Evolutionary conservation across 2,113 vertebrate species (phyloP).

Genomic region (Holacanthus passer): DNA sequence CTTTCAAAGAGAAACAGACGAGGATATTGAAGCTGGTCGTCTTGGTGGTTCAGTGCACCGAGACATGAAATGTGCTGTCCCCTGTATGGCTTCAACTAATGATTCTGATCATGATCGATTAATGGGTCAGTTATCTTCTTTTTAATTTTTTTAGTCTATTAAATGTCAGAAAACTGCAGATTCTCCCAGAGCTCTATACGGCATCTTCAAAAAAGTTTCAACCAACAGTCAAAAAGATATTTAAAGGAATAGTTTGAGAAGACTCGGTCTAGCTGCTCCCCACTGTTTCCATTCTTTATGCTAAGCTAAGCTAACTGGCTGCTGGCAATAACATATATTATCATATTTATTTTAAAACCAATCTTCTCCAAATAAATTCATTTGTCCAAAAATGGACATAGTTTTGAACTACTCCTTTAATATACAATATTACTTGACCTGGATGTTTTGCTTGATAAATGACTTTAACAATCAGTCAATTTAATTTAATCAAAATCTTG

Average conservation of each 20-base stretch:
- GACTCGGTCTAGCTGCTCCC: background rate
- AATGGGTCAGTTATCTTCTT: background rate
- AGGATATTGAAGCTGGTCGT: background rate
- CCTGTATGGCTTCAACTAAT: background rate
- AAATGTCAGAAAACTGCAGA: background rate
- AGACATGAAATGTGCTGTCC: no score
- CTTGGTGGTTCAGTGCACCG: background rate
- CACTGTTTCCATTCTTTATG: background rate
- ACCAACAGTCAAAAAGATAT: background rate
- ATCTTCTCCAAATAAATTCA: no score
- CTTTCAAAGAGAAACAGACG: conserved; percentile 12
- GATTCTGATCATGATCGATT: background rate
- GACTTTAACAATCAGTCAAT: background rate
- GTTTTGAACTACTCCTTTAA: background rate
- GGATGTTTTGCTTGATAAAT: background rate
- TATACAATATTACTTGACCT: background rate
- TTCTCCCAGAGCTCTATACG: background rate
- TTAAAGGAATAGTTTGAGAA: background rate
- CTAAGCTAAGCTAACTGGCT: background rate
- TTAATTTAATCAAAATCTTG: background rate
- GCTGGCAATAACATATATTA: background rate
- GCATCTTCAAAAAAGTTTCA: background rate
- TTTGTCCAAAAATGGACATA: background rate
- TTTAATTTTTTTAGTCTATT: background rate
- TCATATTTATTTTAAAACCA: no score